Evolutionary conservation across 2,888 invertebrate genomes (phyloP), one percentile per base, ranked within the genome.

Genomic region (Cremastinae sp.): DNA sequence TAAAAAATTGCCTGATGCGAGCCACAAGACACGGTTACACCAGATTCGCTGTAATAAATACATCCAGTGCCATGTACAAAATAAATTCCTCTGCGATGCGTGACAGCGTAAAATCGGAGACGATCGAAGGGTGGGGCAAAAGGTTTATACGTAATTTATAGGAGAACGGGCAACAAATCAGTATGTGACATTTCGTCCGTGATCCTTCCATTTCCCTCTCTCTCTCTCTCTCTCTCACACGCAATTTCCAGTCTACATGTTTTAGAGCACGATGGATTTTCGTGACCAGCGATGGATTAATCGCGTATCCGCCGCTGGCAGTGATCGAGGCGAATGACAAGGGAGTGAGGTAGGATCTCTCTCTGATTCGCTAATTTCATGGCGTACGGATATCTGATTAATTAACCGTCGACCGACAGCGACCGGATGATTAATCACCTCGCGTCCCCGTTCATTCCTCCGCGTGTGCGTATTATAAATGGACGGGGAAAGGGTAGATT

Each of bases 341-440:
- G 16, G 18, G 28, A n/a, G n/a, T n/a, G n/a, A 28, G 28, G 8
- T 16, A 3, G 49, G 37, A 28, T 45, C 45, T 12, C 56, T 37
- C 55, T 18, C 28, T 35, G 55, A 53, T 74, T 73, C 76, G 79
- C 80, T 82, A 81, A 82, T 82, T 82, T 79, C 78, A 59, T 56
- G 61, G 61, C 65, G 16, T 55, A 14, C 75, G 82, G 85, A 86
- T 88, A 89, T 89, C 89, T 88, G 89, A 89, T 88, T 88, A 89
- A 90, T 89, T 88, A 89, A 88, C 87, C 83, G 73, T 51, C 65
- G 69, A 58, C 51, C 74, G 73, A 75, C 74, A 49, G 66, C 71
- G 20, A 79, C 76, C 77, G 20, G 74, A 81, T 83, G 80, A 88
- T 87, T 85, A 85, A 86, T 88, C 86, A 85, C 84, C 83, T 78